Evolutionary conservation across 2,888 invertebrate species (phyloP).

Genomic region (Cantharis rustica): DNA sequence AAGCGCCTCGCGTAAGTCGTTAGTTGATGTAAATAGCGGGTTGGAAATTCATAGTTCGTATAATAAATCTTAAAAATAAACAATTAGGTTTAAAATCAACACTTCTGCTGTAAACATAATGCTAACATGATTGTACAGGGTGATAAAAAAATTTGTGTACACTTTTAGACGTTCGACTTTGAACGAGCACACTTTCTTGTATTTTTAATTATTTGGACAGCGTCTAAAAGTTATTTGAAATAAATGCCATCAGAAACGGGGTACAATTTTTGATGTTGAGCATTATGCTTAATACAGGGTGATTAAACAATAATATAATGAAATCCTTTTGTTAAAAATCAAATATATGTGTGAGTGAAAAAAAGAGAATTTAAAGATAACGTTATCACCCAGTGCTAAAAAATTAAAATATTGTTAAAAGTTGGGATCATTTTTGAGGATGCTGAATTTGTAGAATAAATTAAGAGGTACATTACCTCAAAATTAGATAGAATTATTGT

Average conservation of each 20-base stretch:
- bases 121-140: not conserved
- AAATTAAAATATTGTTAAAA: conserved; percentile 15
- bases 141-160: not conserved
- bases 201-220: not conserved
- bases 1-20: conserved; percentile 64
- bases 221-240: not conserved
- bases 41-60: conserved; percentile 56
- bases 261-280: not conserved
- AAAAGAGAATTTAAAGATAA: conserved; percentile 8
- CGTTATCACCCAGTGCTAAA: conserved; percentile 25
- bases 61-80: conserved; percentile 47
- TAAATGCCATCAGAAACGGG: not conserved
- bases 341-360: conserved; percentile 3
- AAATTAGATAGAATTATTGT: conserved; percentile 22
- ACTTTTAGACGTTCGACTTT: not conserved
- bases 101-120: conserved; percentile 10
- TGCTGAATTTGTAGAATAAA: conserved; percentile 9
- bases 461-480: conserved; percentile 14
- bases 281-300: not conserved
- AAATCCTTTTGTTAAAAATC: conserved; percentile 2
- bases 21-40: conserved; percentile 59
- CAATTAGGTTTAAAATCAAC: not conserved
- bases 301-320: not conserved
- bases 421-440: conserved; percentile 22
- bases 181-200: not conserved